Evolutionary conservation across 1,140 invertebrate species (phyloP).

Genomic region (Rhagoletis pomonella): DNA sequence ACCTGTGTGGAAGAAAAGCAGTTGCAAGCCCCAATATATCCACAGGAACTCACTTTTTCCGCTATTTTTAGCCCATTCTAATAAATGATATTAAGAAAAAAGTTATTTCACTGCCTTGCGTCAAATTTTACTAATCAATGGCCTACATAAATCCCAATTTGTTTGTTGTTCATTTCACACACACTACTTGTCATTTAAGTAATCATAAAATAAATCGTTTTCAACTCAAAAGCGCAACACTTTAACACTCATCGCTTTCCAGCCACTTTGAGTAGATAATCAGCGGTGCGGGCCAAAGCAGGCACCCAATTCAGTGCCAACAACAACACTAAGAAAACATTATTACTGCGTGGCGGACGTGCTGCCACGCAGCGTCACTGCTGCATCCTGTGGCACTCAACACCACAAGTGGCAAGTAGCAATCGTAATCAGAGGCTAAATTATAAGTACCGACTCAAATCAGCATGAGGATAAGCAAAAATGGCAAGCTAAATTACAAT

Average conservation of each 20-base stretch:
- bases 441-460: conserved; percentile 29
- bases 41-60: no score
- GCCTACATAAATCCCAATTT: no score
- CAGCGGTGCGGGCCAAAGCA: background rate
- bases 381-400: background rate
- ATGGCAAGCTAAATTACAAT: no score
- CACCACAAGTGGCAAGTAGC: conserved; percentile 5
- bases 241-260: conserved; percentile 50
- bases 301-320: conserved; percentile 12
- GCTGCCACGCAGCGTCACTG: background rate
- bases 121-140: no score
- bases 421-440: conserved; percentile 26
- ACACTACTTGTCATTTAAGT: conserved; percentile 26
- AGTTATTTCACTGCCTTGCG: no score
- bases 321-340: conserved; percentile 28
- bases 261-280: conserved; percentile 25
- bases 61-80: no score
- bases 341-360: conserved; percentile 5
- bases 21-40: no score
- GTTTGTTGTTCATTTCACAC: no score
- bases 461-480: conserved; percentile 31
- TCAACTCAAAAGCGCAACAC: conserved; percentile 34
- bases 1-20: no score
- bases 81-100: no score
- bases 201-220: conserved; percentile 51